Percentiles rank a stretch among this genome's conserved stretches.
phyloP scores from a whole-genome alignment of 2,888 invertebrate species.

The Schizaphis graminum region DNA sequence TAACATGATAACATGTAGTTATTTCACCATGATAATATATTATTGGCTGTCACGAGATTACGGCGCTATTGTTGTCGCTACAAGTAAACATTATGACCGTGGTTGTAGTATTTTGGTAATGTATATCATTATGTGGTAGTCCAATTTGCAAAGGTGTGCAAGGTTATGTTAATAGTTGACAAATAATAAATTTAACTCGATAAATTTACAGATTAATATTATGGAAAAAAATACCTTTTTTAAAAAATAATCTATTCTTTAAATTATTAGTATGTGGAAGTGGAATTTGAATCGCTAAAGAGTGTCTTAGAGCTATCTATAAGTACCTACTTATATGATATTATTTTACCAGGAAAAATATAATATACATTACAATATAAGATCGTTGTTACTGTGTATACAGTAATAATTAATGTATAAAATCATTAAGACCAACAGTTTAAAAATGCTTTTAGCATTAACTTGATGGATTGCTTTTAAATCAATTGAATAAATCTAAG shows the following conservation, averaged over 20 bases:
- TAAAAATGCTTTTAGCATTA: not conserved
- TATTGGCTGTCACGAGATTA: not conserved
- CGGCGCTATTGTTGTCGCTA: not conserved
- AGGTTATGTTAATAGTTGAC: not conserved
- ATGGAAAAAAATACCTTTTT: not conserved
- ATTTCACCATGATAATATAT: not conserved
- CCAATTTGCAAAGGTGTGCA: not conserved
- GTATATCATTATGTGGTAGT: not conserved
- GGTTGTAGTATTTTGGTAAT: not conserved
- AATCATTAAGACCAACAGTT: not conserved
- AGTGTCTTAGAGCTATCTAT: not conserved
- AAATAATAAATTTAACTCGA: not conserved
- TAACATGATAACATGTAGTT: not conserved
- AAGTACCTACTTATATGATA: not conserved
- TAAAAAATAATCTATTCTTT: not conserved
- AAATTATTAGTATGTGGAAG: not conserved
- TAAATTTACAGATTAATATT: not conserved
- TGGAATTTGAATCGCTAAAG: not conserved
- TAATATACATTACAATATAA: not conserved
- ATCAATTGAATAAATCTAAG: not conserved
- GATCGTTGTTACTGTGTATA: not conserved
- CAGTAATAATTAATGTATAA: not conserved
- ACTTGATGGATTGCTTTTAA: not conserved
- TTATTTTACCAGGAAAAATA: not conserved
- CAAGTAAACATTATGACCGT: not conserved